A percentile compares a stretch with the other conserved stretches of the same genome.
phyloP scores from a whole-genome alignment of 2,113 vertebrate species.

The Gallinago jamesoni region DNA sequence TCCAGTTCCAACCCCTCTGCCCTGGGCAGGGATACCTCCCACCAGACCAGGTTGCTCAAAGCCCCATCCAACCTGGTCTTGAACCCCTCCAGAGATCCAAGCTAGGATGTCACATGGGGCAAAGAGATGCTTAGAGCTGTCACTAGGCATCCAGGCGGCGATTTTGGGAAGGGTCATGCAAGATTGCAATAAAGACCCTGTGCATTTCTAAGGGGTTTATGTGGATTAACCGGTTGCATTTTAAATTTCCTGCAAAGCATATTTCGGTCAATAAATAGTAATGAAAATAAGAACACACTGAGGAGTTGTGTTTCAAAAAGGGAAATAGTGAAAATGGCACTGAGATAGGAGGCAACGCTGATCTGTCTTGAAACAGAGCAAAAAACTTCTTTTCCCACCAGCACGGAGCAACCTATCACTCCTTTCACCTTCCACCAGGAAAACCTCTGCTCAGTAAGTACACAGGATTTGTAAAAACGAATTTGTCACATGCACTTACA shows the following conservation, averaged over 20 bases:
- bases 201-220: neutral
- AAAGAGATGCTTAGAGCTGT: neutral
- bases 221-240: neutral
- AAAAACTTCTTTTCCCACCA: neutral
- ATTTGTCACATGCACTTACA: neutral
- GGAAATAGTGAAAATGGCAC: neutral
- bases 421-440: neutral
- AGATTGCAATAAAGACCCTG: neutral
- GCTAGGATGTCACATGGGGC: neutral
- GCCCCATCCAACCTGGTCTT: too few species aligned
- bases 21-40: too few species aligned
- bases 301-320: neutral
- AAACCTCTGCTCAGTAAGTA: neutral
- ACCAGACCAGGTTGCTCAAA: too few species aligned
- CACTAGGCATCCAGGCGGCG: neutral
- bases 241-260: neutral
- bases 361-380: neutral
- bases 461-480: neutral
- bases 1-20: too few species aligned
- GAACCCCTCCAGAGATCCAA: neutral
- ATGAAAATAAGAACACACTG: neutral
- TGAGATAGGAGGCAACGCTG: neutral
- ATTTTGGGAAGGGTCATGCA: neutral
- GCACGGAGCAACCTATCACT: neutral
- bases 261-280: neutral